phyloP scores from a whole-genome alignment of 2,888 invertebrate species.

The Hedya salicella region DNA sequence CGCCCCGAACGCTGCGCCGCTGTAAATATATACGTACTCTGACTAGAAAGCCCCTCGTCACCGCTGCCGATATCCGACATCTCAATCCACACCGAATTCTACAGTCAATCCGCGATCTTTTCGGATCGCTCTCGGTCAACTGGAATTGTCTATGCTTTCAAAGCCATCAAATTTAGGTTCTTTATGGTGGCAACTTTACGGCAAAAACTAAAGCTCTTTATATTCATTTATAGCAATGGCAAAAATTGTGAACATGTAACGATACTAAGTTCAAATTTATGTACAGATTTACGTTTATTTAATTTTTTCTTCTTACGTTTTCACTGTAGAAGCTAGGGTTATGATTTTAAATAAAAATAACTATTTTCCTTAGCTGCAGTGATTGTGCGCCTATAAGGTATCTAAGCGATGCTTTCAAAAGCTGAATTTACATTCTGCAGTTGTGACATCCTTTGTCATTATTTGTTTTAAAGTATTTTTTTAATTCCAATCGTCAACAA shows the following conservation, averaged over 20 bases:
- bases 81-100: slow-evolving; percentile 84
- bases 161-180: slow-evolving; percentile 73
- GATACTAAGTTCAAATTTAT: neutral
- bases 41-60: slow-evolving; percentile 91
- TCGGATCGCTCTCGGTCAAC: slow-evolving; percentile 70
- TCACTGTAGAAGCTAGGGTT: too few relatives aligned
- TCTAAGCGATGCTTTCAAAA: slow-evolving; percentile 27
- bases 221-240: neutral
- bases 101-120: slow-evolving; percentile 81
- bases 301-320: neutral
- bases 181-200: slow-evolving; percentile 50
- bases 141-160: slow-evolving; percentile 74
- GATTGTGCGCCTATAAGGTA: slow-evolving; percentile 11
- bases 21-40: slow-evolving; percentile 87
- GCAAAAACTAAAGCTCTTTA: slow-evolving; percentile 21
- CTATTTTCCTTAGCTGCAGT: neutral
- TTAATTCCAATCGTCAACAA: neutral
- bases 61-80: slow-evolving; percentile 93
- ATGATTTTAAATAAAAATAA: too few relatives aligned
- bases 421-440: slow-evolving; percentile 49
- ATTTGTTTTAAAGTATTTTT: slow-evolving; percentile 25
- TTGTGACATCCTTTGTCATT: slow-evolving; percentile 63
- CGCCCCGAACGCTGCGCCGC: slow-evolving; percentile 57
- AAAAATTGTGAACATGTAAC: neutral
- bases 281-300: neutral